Percentiles rank a stretch among this genome's conserved stretches.
phyloP scores from a whole-genome alignment of 2,888 invertebrate genomes.

The Sphaerolaimus hirsutus region DNA sequence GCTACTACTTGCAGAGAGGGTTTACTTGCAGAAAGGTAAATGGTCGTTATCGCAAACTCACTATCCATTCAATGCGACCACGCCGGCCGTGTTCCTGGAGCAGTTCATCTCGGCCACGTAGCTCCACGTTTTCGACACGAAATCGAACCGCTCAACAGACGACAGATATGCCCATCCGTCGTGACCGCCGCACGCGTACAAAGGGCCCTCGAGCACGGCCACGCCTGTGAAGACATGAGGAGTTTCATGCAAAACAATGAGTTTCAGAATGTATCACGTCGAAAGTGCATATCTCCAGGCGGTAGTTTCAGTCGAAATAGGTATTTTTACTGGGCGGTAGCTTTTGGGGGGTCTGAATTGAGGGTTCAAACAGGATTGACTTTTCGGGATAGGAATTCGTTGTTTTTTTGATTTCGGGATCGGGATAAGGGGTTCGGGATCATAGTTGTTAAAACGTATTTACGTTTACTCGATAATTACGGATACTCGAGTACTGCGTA shows the following conservation, averaged over 20 bases:
- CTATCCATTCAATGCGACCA: slow-evolving; percentile 54
- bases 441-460: no score
- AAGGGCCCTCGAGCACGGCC: slow-evolving; percentile 49
- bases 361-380: no score
- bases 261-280: background rate
- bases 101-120: slow-evolving; percentile 68
- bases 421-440: no score
- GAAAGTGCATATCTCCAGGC: background rate
- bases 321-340: no score
- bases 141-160: slow-evolving; percentile 78
- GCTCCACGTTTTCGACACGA: slow-evolving; percentile 60
- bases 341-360: background rate
- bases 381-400: no score
- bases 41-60: no score
- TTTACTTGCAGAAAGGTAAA: background rate
- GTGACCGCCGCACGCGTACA: slow-evolving; percentile 82
- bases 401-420: no score
- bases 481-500: no score
- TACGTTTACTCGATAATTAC: no score
- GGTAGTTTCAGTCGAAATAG: no score
- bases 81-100: slow-evolving; percentile 66
- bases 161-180: slow-evolving; percentile 84
- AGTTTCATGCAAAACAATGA: background rate
- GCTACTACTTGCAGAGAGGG: background rate
- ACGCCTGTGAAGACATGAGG: slow-evolving; percentile 27